Evolutionary conservation across 2,888 invertebrate genomes (phyloP).

Genomic region (Drosophila atroscutellata): DNA sequence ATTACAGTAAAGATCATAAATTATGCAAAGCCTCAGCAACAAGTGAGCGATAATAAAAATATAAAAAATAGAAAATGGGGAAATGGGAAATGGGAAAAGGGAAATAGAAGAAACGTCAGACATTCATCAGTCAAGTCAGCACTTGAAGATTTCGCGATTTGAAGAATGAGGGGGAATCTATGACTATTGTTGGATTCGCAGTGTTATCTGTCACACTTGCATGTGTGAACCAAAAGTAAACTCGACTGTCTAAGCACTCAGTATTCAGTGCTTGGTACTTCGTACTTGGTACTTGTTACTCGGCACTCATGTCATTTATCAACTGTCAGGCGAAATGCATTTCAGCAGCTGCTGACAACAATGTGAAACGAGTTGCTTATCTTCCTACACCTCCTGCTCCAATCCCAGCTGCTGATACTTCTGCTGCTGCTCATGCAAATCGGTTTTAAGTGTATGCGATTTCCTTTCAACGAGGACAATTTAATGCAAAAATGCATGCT

Average conservation of each 20-base stretch:
- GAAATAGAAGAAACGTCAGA: conserved; percentile 45
- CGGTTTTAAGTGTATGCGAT: conserved; percentile 74
- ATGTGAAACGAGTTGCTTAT: conserved; percentile 39
- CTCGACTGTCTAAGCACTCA: conserved; percentile 45
- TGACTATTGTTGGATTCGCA: conserved; percentile 22
- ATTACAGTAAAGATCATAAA: conserved; percentile 74
- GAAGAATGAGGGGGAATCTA: conserved; percentile 42
- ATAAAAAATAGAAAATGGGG: conserved; percentile 8
- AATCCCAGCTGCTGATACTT: not conserved
- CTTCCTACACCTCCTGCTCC: not conserved
- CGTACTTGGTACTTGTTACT: conserved; percentile 17
- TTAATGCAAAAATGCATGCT: conserved; percentile 74
- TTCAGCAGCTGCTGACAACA: conserved; percentile 66
- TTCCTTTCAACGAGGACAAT: conserved; percentile 76
- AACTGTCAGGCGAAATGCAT: conserved; percentile 65
- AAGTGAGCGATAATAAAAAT: conserved; percentile 63
- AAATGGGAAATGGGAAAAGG: conserved; percentile 13
- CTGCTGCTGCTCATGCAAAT: conserved; percentile 60
- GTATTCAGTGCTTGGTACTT: conserved; percentile 25
- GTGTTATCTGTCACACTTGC: conserved; percentile 16
- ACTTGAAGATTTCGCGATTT: conserved; percentile 51
- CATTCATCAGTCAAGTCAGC: conserved; percentile 70
- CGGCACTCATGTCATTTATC: conserved; percentile 68
- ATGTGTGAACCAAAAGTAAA: conserved; percentile 33
- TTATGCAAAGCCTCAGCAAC: conserved; percentile 71